Base-by-base conservation (phyloP, 2,797 vertebrate genomes). In the Lates japonicus region DNA sequence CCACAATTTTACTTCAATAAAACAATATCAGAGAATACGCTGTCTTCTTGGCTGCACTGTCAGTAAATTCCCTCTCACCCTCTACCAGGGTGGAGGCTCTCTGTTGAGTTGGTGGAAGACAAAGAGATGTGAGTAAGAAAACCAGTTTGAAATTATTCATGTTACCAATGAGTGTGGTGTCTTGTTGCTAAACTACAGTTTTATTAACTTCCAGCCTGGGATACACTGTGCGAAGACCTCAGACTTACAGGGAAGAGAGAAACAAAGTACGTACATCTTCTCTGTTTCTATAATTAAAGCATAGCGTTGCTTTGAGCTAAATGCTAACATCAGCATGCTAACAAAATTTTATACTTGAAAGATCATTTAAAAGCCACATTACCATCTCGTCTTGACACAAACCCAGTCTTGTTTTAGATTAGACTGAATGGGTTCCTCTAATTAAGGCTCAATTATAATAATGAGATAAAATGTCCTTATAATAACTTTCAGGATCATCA, bases 121-220 rank as follows among this genome's bases (percentile, higher is more conserved):
- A 16, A 17, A 19, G 29, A 33, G 9, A 57, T 19, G 64, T 54
- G 0, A 59, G 88, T 92, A 44, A 86, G 87, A 61, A 61, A 55
- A 62, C 0, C 9, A 19, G 12, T 19, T 33, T 49, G 35, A 33
- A 57, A 33, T 0, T 9, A 33, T 33, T 16, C 29, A 8, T 57
- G 54, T 57, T 33, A 22, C 52, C 12, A 25, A 5, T 25, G 4
- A 25, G 12, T 13, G 5, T 54, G 35, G 11, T 16, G 25, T 49
- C 6, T 8, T 63, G 3, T 19, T 67, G 25, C 44, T 79, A 16
- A 76, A 41, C 22, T 33, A 2, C 17, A 3, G 13, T 49, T 68
- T 74, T 35, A 33, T 52, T 51, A 0, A 37, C 35, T 67, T 89
- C 35, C 74, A 93, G 92, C 70, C 20, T 88, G 83, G 88, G 51